Conservation (phyloP, 2,888 invertebrate species). For the Dolomedes plantarius region DNA sequence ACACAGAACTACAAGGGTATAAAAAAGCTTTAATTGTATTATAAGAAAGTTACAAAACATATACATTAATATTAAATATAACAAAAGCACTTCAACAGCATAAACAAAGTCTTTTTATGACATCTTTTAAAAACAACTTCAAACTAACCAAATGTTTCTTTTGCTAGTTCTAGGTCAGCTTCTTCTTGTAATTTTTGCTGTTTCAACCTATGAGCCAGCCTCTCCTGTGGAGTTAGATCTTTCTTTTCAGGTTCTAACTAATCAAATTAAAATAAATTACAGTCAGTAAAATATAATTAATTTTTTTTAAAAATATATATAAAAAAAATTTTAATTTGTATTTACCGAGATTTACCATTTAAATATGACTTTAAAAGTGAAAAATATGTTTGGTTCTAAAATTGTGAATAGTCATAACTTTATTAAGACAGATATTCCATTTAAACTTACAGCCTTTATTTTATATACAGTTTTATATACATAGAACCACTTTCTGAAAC, state of each 20-base stretch:
- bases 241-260: constrained; percentile 61
- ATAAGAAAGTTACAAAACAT: constrained; percentile 53
- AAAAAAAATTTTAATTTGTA: too few species aligned
- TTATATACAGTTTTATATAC: too few species aligned
- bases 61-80: constrained; percentile 56
- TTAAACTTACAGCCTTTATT: too few species aligned
- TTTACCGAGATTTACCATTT: too few species aligned
- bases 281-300: neutral
- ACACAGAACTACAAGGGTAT: constrained; percentile 49
- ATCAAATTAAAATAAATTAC: neutral
- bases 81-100: constrained; percentile 65
- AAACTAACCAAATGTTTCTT: constrained; percentile 88
- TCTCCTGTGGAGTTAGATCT: constrained; percentile 84
- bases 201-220: constrained; percentile 85
- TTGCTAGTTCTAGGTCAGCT: constrained; percentile 88
- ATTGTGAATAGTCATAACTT: too few species aligned
- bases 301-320: neutral
- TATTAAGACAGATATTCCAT: too few species aligned
- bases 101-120: constrained; percentile 51
- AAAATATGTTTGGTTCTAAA: too few species aligned
- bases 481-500: too few species aligned
- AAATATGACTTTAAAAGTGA: too few species aligned
- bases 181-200: constrained; percentile 90
- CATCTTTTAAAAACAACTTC: constrained; percentile 75
- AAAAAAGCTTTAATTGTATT: constrained; percentile 61